Evolutionary conservation across 2,888 invertebrate species (phyloP).

Genomic region (Apotomis betuletana): DNA sequence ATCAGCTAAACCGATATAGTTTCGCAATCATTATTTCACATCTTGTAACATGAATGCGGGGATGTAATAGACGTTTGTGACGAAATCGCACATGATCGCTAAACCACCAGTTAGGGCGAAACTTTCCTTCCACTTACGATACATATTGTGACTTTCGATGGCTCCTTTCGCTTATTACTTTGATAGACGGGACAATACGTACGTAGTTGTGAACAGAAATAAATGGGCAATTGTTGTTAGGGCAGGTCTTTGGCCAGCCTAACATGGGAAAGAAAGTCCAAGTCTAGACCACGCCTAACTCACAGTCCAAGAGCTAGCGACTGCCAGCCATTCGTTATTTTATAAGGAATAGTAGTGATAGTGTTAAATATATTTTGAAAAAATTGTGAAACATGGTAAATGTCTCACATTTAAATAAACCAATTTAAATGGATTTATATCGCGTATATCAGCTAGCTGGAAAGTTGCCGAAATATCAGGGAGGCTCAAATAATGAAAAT

Average conservation of each 20-base stretch:
- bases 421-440: too few relatives aligned
- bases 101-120: constrained; percentile 43
- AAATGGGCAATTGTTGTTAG: constrained; percentile 37
- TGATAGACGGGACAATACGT: constrained; percentile 39
- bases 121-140: constrained; percentile 48
- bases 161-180: constrained; percentile 47
- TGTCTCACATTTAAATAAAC: too few relatives aligned
- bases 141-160: constrained; percentile 40
- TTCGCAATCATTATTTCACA: constrained; percentile 35
- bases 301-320: constrained; percentile 41
- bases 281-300: constrained; percentile 52
- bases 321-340: too few relatives aligned
- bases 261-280: constrained; percentile 76
- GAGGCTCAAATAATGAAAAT: too few relatives aligned
- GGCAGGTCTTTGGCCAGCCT: constrained; percentile 64
- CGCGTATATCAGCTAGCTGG: too few relatives aligned
- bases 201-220: constrained; percentile 32
- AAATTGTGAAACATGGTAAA: too few relatives aligned
- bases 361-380: too few relatives aligned
- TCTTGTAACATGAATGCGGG: constrained; percentile 29
- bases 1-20: constrained; percentile 31
- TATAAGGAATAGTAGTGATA: too few relatives aligned
- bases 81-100: constrained; percentile 45
- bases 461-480: too few relatives aligned
- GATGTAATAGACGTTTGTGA: constrained; percentile 16